These are phyloP conservation scores for Notiomystis cincta DNA, from an alignment of 2,113 vertebrate genomes.

Conservation along the genomic window DNA sequence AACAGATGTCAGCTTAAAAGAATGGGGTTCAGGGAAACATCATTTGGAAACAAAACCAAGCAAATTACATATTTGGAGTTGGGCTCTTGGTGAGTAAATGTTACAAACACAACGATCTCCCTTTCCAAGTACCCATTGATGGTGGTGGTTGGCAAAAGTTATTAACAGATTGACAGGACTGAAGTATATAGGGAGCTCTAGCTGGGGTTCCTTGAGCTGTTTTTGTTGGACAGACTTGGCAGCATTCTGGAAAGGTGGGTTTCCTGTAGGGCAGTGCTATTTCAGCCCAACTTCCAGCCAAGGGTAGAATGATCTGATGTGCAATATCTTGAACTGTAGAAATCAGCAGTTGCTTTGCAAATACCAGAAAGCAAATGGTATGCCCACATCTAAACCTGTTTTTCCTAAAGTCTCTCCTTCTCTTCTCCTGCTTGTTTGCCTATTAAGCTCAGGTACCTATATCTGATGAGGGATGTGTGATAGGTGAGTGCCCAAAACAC, in stretches of 20 bases:
- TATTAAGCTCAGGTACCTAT: neutral
- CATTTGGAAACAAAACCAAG: neutral
- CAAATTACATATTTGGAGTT: neutral
- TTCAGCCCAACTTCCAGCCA: neutral
- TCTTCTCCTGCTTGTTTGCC: neutral
- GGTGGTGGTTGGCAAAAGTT: neutral
- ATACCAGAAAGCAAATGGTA: neutral
- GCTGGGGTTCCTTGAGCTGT: neutral
- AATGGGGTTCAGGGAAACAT: neutral
- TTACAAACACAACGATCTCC: neutral
- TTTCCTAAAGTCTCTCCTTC: neutral
- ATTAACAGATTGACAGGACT: rapidly evolving
- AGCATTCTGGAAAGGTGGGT: neutral
- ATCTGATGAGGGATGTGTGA: neutral
- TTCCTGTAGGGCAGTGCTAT: neutral
- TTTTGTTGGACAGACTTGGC: neutral
- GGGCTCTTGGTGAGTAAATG: neutral
- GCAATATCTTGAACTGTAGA: neutral
- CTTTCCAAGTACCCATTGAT: neutral
- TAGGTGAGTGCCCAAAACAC: neutral
- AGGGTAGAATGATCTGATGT: neutral
- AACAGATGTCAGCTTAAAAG: constrained; percentile 5
- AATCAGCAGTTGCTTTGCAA: neutral
- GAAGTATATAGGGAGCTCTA: neutral
- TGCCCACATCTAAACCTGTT: neutral